These are phyloP conservation scores for Melanaphis sacchari DNA, from an alignment of 1,140 invertebrate genomes.

Conservation along the genomic window DNA sequence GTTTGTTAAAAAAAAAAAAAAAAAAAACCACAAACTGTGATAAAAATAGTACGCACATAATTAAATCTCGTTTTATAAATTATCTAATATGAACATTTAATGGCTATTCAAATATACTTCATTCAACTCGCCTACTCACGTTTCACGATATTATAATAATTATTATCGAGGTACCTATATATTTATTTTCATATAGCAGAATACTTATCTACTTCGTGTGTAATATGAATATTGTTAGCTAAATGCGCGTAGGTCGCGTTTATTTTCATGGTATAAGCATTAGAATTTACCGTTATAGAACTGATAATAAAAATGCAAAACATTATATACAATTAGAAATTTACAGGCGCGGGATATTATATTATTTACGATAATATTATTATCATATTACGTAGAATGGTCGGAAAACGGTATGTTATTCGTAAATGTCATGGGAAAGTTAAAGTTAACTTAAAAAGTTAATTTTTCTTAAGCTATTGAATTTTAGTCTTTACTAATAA, in stretches of 20 bases:
- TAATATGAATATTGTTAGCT: background rate
- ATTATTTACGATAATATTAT: background rate
- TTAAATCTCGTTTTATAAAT: too few relatives aligned
- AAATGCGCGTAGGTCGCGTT: background rate
- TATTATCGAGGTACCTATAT: too few relatives aligned
- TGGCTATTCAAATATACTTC: too few relatives aligned
- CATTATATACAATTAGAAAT: background rate
- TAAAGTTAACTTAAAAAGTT: too few relatives aligned
- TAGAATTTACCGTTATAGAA: background rate
- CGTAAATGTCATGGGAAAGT: background rate
- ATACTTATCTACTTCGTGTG: too few relatives aligned
- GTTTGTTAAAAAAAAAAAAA: too few relatives aligned
- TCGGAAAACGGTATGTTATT: background rate
- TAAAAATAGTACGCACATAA: too few relatives aligned
- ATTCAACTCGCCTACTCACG: too few relatives aligned
- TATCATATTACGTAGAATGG: background rate
- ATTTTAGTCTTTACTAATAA: background rate
- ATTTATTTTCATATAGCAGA: too few relatives aligned
- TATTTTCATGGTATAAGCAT: background rate
- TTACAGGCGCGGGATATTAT: background rate
- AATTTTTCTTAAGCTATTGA: background rate
- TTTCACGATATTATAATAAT: too few relatives aligned
- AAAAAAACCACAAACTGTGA: too few relatives aligned
- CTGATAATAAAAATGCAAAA: background rate
- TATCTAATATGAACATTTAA: too few relatives aligned